These are phyloP conservation scores for Octomys mimax DNA, from an alignment of 2,797 vertebrate species.

Conservation along the genomic window DNA sequence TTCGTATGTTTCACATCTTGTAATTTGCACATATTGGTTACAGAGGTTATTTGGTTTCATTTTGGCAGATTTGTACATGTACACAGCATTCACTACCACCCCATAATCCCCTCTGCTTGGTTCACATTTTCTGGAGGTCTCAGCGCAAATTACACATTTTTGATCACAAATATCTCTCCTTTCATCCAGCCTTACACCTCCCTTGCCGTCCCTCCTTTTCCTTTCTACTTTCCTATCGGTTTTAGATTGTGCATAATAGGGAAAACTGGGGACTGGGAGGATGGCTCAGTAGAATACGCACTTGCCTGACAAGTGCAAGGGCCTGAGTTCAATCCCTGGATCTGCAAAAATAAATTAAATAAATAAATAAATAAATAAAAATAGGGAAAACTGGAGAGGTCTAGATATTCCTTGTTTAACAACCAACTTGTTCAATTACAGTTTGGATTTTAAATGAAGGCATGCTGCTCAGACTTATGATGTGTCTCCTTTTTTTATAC, in stretches of 20 bases:
- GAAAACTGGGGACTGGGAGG: neutral
- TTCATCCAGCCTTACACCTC: neutral
- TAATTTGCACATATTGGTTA: neutral
- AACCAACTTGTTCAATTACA: neutral
- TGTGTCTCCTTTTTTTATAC: neutral
- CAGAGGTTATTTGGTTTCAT: neutral
- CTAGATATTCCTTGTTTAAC: neutral
- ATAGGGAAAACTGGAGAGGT: neutral
- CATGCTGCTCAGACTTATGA: neutral
- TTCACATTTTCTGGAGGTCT: neutral
- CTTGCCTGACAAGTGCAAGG: too few species aligned
- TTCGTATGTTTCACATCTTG: neutral
- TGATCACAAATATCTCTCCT: neutral
- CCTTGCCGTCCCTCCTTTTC: too few species aligned
- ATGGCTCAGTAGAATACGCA: too few species aligned
- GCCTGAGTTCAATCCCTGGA: too few species aligned
- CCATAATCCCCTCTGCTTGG: neutral
- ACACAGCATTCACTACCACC: neutral
- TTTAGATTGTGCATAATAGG: neutral
- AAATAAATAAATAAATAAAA: too few species aligned
- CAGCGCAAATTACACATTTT: neutral
- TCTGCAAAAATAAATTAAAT: too few species aligned
- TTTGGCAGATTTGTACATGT: neutral
- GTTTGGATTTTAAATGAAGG: neutral
- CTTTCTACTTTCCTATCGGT: too few species aligned